A percentile compares a stretch with the other conserved stretches of the same genome.
phyloP scores from a whole-genome alignment of 2,113 vertebrate genomes.

The Pseudopodoces humilis region DNA sequence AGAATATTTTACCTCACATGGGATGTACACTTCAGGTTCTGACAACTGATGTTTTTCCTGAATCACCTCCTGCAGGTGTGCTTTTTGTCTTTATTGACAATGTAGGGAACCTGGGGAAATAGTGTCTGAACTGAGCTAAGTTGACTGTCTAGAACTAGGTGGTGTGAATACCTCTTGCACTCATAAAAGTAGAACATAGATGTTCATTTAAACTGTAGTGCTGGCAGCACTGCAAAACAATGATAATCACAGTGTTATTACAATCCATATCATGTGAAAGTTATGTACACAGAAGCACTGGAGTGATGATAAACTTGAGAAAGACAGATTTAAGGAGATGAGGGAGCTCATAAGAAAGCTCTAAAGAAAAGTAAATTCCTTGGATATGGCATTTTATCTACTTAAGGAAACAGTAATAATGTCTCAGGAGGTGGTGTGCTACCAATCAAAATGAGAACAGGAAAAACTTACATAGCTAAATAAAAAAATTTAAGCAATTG shows the following conservation, averaged over 20 bases:
- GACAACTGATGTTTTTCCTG: background rate
- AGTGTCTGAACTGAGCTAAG: background rate
- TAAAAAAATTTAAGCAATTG: background rate
- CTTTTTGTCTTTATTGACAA: background rate
- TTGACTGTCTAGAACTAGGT: background rate
- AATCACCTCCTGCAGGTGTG: background rate
- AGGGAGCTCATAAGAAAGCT: background rate
- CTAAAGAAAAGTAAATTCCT: constrained; percentile 21
- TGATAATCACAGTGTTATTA: background rate
- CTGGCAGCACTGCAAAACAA: background rate
- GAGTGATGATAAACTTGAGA: constrained; percentile 4
- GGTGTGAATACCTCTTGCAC: background rate
- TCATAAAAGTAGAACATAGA: background rate
- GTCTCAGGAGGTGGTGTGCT: background rate
- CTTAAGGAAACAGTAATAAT: constrained; percentile 4
- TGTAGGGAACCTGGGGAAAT: background rate
- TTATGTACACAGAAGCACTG: background rate
- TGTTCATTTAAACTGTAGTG: background rate
- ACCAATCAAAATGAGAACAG: background rate
- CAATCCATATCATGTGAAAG: background rate
- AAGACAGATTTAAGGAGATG: constrained; percentile 27
- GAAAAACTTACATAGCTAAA: background rate
- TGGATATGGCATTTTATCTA: background rate
- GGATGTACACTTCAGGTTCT: background rate
- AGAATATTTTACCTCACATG: background rate